Evolutionary conservation across 2,888 invertebrate species (phyloP), one percentile per base, ranked within the genome.

Genomic region (Aphidoletes aphidimyza): DNA sequence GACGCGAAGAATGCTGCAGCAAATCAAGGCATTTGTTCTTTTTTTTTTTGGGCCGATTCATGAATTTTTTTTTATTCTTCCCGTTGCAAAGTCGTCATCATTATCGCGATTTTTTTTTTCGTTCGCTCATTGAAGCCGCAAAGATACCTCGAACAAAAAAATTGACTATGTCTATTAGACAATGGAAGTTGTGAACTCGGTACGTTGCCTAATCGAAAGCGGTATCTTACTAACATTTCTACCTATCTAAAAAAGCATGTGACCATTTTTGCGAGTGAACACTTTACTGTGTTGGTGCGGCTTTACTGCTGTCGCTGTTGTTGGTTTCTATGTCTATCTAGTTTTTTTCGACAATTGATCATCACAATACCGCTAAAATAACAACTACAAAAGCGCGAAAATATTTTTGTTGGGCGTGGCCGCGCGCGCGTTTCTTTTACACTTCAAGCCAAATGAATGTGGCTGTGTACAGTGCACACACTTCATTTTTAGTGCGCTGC

Each of bases 341-440:
- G 1, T 69, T 69, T 69, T 69, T 69, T 69, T 69, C 69, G 69
- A 69, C 69, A 69, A 69, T 69, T 69, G 69, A 30, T 69, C 69
- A 69, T 69, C 69, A 69, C 69, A 69, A 69, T 30, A 69, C 69
- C 69, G 69, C 69, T 69, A 69, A 69, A 69, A 30, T 69, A 30
- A 69, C 69, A 69, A 30, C 69, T 37, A 81, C 81, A 81, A 36
- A 81, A 81, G 69, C 69, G 69, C 81, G 81, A 81, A 81, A 81
- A 81, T 81, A 81, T 81, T 81, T 81, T 81, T 22, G 36, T n/a
- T 37, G 81, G 81, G 81, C 81, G 81, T 81, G 37, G 81, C 81
- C 81, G 36, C 37, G 0, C n/a, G 17, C 54, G 11, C 17, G 17
- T 19, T 5, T 54, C n/a, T n/a, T n/a, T n/a, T n/a, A n/a, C n/a